Percentiles rank a stretch among this genome's conserved stretches.
Evolutionary conservation across 2,888 invertebrate genomes (phyloP).

Genomic region (Thymelicus lineola): DNA sequence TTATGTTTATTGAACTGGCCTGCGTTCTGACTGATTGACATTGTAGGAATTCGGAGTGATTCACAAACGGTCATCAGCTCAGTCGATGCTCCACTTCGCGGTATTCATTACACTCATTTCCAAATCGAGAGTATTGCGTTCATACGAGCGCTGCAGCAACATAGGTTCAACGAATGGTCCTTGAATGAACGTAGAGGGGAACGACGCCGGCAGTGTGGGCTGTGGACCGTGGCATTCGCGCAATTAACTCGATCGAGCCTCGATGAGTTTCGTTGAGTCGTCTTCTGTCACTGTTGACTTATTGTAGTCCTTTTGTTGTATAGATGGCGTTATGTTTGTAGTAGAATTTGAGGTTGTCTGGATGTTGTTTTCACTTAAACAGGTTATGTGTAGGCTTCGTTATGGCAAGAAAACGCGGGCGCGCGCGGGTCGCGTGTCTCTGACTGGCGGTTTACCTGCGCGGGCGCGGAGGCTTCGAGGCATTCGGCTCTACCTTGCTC

Average conservation of each 20-base stretch:
- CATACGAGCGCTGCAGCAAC: slow-evolving; percentile 66
- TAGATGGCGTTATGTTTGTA: slow-evolving; percentile 35
- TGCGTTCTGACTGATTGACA: slow-evolving; percentile 82
- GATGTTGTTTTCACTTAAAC: slow-evolving; percentile 60
- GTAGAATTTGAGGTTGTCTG: slow-evolving; percentile 49
- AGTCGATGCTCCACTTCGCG: slow-evolving; percentile 58
- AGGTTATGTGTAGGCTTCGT: slow-evolving; percentile 55
- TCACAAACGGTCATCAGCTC: slow-evolving; percentile 63
- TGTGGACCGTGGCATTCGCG: slow-evolving; percentile 81
- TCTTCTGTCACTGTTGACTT: slow-evolving; percentile 35
- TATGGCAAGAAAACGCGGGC: slow-evolving; percentile 61
- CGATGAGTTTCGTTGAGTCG: slow-evolving; percentile 35
- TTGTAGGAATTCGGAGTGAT: slow-evolving; percentile 61
- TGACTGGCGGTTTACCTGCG: slow-evolving; percentile 66
- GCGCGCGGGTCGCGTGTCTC: slow-evolving; percentile 71
- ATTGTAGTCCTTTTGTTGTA: slow-evolving; percentile 40
- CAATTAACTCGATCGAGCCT: slow-evolving; percentile 63
- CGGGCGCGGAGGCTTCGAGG: slow-evolving; percentile 67
- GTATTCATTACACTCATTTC: slow-evolving; percentile 62
- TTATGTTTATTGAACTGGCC: slow-evolving; percentile 80
- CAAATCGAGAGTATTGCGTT: slow-evolving; percentile 60
- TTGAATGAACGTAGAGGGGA: slow-evolving; percentile 80
- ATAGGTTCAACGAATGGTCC: slow-evolving; percentile 81
- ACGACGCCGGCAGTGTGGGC: slow-evolving; percentile 81
- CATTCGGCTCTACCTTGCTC: slow-evolving; percentile 66